A percentile compares a stretch with the other conserved stretches of the same genome.
Evolutionary conservation across 2,797 vertebrate genomes (phyloP).

Genomic region (Menidia menidia): DNA sequence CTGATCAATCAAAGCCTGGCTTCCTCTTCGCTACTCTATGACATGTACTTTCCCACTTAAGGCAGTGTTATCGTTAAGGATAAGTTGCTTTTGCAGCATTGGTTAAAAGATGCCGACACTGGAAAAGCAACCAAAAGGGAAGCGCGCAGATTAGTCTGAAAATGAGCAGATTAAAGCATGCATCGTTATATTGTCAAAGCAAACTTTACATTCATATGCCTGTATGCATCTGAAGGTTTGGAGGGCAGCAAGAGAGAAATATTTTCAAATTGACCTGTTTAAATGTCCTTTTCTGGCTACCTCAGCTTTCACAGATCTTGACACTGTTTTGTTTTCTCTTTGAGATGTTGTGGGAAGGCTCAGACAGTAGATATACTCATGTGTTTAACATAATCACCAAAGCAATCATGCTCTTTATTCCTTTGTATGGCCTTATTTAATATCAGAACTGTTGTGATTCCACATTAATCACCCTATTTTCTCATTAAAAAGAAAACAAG

Average conservation of each 20-base stretch:
- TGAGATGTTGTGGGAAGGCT: background rate
- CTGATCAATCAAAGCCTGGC: background rate
- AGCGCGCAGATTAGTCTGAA: background rate
- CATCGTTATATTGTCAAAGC: conserved; percentile 16
- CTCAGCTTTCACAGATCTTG: background rate
- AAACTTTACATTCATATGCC: background rate
- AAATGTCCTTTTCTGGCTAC: background rate
- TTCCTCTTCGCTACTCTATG: background rate
- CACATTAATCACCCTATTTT: background rate
- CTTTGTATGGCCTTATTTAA: background rate
- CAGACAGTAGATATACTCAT: conserved; percentile 5
- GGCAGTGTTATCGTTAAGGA: background rate
- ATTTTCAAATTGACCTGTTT: background rate
- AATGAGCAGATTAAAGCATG: conserved; percentile 7
- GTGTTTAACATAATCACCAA: conserved; percentile 10
- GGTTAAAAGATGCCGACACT: background rate
- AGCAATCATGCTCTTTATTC: conserved; percentile 5
- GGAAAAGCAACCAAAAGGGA: background rate
- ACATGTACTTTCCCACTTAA: background rate
- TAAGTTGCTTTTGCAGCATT: background rate
- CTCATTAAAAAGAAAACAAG: background rate
- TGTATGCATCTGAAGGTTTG: background rate
- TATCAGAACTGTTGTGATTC: conserved; percentile 9
- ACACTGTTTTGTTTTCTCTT: conserved; percentile 1
- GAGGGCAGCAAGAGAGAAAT: background rate